Evolutionary conservation across 2,888 invertebrate genomes (phyloP), one percentile per base, ranked within the genome.

Genomic region (Drosophila phalerata): DNA sequence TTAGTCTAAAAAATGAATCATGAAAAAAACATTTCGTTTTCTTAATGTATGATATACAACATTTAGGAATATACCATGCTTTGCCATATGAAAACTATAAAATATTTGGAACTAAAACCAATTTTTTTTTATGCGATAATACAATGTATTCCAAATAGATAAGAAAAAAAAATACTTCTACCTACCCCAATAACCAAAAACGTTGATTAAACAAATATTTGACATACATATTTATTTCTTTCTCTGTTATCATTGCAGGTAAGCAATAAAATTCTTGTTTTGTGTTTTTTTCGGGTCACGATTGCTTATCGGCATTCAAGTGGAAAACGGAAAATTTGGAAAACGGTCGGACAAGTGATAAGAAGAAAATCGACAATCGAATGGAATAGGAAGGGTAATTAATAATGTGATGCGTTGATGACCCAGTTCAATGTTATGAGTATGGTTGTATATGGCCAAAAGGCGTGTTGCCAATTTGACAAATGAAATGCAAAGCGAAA

Each of bases 401-500:
- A 73, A 58, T 63, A 42, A 52, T 17, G 42, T 38, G 57, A 56
- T 43, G 65, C 48, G 25, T 25, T 28, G 47, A 37, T 77, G 73
- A 78, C 79, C 79, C 77, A 80, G 32, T 83, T 80, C 72, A 55
- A 65, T 60, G 37, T 45, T 49, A 38, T 38, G 8, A 22, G 19
- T 28, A 8, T 28, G 28, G 19, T 1, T 5, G 40, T 15, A 38
- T 43, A 17, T 30, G 19, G 57, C 15, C 47, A 17, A 37, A 64
- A 64, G 66, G 67, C 38, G 53, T 61, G 55, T 55, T 63, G 57
- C 55, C 66, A 63, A 55, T 32, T 74, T 81, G 85, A 77, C 69
- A 68, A 81, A 70, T 77, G 74, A 74, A 79, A 71, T 61, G 65
- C 64, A 47, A 37, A 40, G 61, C 62, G 45, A 53, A 51, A 75